phyloP scores from a whole-genome alignment of 2,888 invertebrate species.

The Lacanobia wlatinum region DNA sequence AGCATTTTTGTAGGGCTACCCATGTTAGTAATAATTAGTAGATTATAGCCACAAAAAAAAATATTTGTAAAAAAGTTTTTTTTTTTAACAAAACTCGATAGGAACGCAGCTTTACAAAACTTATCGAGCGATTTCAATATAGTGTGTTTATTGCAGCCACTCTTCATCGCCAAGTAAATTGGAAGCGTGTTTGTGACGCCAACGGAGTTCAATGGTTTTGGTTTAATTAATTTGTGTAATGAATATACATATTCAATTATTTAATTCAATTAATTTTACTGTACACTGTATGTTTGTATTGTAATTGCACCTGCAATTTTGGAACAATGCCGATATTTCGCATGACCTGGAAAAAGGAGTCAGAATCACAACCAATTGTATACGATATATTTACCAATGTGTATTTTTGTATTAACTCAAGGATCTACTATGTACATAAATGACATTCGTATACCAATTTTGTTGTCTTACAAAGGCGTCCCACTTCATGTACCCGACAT shows the following conservation, averaged over 20 bases:
- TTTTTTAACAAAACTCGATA: not conserved
- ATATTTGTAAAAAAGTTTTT: too few relatives aligned
- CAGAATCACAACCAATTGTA: too few relatives aligned
- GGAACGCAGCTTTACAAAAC: constrained; percentile 3
- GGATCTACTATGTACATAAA: too few relatives aligned
- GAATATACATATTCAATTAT: constrained; percentile 42
- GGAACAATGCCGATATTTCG: not conserved
- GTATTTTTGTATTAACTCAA: not conserved
- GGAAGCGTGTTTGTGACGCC: constrained; percentile 53
- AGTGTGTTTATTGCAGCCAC: constrained; percentile 11
- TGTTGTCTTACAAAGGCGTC: too few relatives aligned
- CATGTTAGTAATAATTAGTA: too few relatives aligned
- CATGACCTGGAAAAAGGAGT: not conserved
- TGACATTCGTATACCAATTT: too few relatives aligned
- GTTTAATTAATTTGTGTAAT: constrained; percentile 60
- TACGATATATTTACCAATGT: not conserved
- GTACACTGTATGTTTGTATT: constrained; percentile 6
- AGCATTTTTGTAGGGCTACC: too few relatives aligned
- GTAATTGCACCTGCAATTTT: constrained; percentile 10
- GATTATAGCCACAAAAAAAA: too few relatives aligned
- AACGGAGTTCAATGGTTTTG: constrained; percentile 43
- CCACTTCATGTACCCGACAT: too few relatives aligned
- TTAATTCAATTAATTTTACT: constrained; percentile 41
- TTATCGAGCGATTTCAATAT: constrained; percentile 23
- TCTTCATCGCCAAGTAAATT: constrained; percentile 48